Evolutionary conservation across 2,113 vertebrate genomes (phyloP).

Genomic region (Chaetorhynchus papuensis): DNA sequence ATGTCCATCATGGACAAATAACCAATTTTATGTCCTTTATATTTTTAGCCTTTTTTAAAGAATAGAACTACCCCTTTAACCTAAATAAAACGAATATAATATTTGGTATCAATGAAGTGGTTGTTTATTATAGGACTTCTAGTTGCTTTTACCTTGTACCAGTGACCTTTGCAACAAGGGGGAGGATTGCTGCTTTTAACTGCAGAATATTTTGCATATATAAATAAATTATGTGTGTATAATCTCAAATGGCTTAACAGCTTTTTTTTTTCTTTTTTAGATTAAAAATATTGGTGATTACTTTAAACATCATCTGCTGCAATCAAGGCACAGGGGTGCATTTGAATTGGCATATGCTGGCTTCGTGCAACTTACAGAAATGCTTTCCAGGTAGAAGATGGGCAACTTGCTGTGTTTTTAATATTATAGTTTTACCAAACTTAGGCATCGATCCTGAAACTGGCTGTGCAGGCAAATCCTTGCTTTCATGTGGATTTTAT

Average conservation of each 20-base stretch:
- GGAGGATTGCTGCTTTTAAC: not conserved
- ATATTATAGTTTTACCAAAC: not conserved
- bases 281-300: constrained; percentile 89
- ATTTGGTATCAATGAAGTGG: not conserved
- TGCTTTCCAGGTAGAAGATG: constrained; percentile 84
- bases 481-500: not conserved
- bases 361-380: constrained; percentile 90
- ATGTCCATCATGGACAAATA: not conserved
- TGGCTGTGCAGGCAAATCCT: not conserved
- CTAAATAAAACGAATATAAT: not conserved
- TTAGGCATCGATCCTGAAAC: not conserved
- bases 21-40: not conserved
- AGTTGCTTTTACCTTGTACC: not conserved
- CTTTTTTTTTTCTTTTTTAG: constrained; percentile 57
- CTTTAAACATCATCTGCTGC: constrained; percentile 92
- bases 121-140: not conserved
- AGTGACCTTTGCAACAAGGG: not conserved
- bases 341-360: constrained; percentile 97
- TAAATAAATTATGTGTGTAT: not conserved
- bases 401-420: not conserved
- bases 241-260: not conserved
- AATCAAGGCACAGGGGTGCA: constrained; percentile 94
- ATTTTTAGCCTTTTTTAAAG: not conserved
- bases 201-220: not conserved
- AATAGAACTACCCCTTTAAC: not conserved